Conservation (phyloP, 2,797 vertebrate species). For the Rhincodon typus region DNA sequence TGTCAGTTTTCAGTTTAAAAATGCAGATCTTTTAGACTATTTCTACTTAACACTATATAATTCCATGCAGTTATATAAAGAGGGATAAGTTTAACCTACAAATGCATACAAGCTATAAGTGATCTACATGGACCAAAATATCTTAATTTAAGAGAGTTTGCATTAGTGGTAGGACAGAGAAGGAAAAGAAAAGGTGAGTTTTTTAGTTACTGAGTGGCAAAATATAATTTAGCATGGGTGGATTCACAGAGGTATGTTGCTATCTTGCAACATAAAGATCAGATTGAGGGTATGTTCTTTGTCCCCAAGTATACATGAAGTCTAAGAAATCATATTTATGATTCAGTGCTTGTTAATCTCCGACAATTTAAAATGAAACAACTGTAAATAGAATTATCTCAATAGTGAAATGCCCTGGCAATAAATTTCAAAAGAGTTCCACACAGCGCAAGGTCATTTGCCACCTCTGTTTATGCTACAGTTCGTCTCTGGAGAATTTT, state of each 20-base stretch:
- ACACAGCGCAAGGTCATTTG: background rate
- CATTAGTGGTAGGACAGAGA: background rate
- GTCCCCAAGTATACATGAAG: background rate
- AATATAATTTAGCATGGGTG: background rate
- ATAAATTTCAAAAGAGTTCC: background rate
- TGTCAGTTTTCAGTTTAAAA: background rate
- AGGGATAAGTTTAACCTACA: background rate
- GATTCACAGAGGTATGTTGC: constrained; percentile 38
- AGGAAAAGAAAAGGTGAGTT: background rate
- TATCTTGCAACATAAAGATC: constrained; percentile 28
- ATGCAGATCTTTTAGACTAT: background rate
- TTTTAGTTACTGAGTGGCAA: background rate
- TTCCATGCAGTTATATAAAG: background rate
- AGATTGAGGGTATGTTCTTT: background rate
- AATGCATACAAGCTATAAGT: background rate
- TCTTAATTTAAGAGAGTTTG: background rate
- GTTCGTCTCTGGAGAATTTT: background rate
- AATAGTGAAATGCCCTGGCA: background rate
- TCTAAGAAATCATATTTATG: background rate
- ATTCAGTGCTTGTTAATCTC: background rate
- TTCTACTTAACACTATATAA: background rate
- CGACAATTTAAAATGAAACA: constrained; percentile 9
- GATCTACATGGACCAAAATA: background rate
- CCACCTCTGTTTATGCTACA: background rate
- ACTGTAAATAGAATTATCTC: background rate